Evolutionary conservation across 2,888 invertebrate genomes (phyloP).

Genomic region (Seira sanloemensis): DNA sequence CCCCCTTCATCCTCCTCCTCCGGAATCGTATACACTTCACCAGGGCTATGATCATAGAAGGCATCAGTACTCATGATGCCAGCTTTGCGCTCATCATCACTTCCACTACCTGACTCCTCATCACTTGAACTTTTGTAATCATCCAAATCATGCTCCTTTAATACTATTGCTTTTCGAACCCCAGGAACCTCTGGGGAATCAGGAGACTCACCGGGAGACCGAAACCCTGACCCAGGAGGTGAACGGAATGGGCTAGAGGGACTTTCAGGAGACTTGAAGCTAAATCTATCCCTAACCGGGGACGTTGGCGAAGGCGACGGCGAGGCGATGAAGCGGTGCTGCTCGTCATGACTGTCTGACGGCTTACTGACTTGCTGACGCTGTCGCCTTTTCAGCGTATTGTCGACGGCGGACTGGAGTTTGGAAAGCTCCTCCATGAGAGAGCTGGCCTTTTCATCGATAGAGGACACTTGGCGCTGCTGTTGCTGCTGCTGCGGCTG

Average conservation of each 20-base stretch:
- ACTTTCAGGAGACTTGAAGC: conserved; percentile 47
- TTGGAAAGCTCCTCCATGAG: conserved; percentile 73
- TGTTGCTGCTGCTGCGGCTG: conserved; percentile 19
- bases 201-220: conserved; percentile 65
- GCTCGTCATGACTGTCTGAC: background rate
- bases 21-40: conserved; percentile 78
- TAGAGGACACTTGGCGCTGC: conserved; percentile 37
- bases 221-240: conserved; percentile 53
- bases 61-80: conserved; percentile 65
- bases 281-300: conserved; percentile 47
- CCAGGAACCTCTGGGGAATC: conserved; percentile 72
- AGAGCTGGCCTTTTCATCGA: conserved; percentile 70
- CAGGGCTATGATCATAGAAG: conserved; percentile 76
- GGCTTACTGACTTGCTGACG: conserved; percentile 46
- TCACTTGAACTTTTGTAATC: conserved; percentile 73
- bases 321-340: conserved; percentile 30
- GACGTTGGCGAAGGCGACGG: conserved; percentile 70
- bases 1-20: conserved; percentile 78
- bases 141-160: conserved; percentile 73
- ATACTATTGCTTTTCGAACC: conserved; percentile 72
- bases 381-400: conserved; percentile 67
- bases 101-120: conserved; percentile 72
- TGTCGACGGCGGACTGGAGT: conserved; percentile 72
- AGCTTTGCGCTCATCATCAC: conserved; percentile 59
- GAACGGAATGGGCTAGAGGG: conserved; percentile 67